phyloP scores from a whole-genome alignment of 2,113 vertebrate species.

The Sinocyclocheilus rhinocerous region DNA sequence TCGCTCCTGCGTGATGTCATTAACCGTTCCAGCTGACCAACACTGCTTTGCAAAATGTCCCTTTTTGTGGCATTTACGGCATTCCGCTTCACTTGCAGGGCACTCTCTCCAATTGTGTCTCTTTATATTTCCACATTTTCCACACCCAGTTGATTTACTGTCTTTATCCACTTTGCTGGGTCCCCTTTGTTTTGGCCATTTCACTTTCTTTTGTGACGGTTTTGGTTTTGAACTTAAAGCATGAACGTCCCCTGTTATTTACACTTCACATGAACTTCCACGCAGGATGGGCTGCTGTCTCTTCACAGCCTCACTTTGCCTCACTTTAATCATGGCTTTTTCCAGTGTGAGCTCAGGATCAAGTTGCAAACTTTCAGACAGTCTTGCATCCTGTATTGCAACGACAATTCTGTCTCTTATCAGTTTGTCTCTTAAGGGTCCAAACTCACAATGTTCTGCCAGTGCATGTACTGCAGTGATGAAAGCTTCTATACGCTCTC shows the following conservation, averaged over 20 bases:
- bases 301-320: neutral
- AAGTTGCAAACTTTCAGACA: neutral
- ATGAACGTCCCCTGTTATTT: neutral
- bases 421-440: conserved; percentile 29
- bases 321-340: neutral
- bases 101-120: conserved; percentile 31
- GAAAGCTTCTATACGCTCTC: conserved; percentile 44
- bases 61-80: conserved; percentile 34
- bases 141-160: conserved; percentile 20
- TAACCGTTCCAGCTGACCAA: neutral
- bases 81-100: conserved; percentile 33
- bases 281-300: neutral
- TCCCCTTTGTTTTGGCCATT: conserved; percentile 3
- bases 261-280: neutral
- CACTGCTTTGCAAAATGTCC: conserved; percentile 51
- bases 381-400: conserved; percentile 28
- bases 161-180: conserved; percentile 4
- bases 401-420: conserved; percentile 46
- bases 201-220: conserved; percentile 18
- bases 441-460: conserved; percentile 39
- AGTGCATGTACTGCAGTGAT: conserved; percentile 39
- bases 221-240: neutral
- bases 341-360: neutral
- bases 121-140: conserved; percentile 25
- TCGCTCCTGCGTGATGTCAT: conserved; percentile 20